These are phyloP conservation scores for Diachasmimorpha longicaudata DNA, from an alignment of 1,140 invertebrate genomes.

Conservation along the genomic window DNA sequence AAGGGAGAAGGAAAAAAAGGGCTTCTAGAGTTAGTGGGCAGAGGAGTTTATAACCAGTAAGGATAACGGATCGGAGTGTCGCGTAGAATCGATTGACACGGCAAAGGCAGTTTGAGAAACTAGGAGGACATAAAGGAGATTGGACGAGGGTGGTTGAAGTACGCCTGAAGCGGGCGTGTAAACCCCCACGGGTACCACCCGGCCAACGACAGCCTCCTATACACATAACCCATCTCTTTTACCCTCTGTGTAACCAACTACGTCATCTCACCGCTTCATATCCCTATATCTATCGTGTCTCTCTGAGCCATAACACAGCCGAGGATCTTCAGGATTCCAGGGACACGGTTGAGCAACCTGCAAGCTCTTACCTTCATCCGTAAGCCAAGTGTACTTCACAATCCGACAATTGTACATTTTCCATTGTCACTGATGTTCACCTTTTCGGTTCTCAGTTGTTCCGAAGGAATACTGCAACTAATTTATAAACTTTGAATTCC, in stretches of 20 bases:
- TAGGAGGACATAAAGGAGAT: constrained; percentile 49
- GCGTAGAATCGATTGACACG: constrained; percentile 46
- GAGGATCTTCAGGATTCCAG: background rate
- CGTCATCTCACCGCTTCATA: background rate
- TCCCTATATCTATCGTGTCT: background rate
- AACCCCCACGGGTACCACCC: constrained; percentile 22
- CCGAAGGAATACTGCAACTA: background rate
- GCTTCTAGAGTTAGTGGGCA: constrained; percentile 15
- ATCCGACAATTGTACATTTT: background rate
- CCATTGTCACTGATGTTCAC: background rate
- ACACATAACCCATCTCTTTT: background rate
- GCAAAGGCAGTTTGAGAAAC: constrained; percentile 45
- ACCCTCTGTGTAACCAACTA: background rate
- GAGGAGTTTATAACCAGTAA: constrained; percentile 31
- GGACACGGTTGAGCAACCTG: background rate
- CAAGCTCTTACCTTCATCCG: background rate
- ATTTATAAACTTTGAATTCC: no score
- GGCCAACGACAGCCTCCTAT: background rate
- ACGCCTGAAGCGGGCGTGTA: constrained; percentile 31
- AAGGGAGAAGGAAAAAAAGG: constrained; percentile 13
- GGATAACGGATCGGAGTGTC: constrained; percentile 36
- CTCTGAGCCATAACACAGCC: background rate
- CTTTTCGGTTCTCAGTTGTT: background rate
- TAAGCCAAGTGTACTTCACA: background rate
- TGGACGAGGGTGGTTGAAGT: constrained; percentile 41